Conservation (phyloP, 2,113 vertebrate species). For the Lynx canadensis region DNA sequence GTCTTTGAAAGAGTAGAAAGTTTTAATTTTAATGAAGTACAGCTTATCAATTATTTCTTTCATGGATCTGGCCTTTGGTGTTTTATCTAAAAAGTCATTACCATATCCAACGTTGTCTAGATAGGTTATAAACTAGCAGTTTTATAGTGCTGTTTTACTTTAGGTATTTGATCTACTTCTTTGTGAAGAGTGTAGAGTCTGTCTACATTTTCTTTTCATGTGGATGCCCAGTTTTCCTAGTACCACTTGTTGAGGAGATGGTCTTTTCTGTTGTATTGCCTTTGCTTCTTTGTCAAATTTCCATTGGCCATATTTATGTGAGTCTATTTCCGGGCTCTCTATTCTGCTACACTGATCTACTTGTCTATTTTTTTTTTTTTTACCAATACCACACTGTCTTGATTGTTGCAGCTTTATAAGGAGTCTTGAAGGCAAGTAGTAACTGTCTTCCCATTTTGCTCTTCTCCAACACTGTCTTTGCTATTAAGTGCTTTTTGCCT, state of each 20-base stretch:
- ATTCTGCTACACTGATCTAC: neutral
- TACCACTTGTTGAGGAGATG: neutral
- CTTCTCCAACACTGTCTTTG: neutral
- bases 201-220: neutral
- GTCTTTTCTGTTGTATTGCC: neutral
- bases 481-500: neutral
- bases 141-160: neutral
- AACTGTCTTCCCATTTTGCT: neutral
- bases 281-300: neutral
- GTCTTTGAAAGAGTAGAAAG: neutral
- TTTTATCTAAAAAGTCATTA: neutral
- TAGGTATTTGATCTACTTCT: neutral
- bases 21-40: neutral
- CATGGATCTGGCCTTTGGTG: neutral
- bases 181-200: neutral
- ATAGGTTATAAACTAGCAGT: neutral
- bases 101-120: neutral
- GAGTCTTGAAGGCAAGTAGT: neutral
- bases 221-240: neutral
- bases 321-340: neutral
- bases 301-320: neutral
- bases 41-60: neutral
- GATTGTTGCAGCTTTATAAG: neutral
- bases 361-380: neutral
- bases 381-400: neutral